Conservation (phyloP, 2,888 invertebrate species). For the Zootermopsis nevadensis region DNA sequence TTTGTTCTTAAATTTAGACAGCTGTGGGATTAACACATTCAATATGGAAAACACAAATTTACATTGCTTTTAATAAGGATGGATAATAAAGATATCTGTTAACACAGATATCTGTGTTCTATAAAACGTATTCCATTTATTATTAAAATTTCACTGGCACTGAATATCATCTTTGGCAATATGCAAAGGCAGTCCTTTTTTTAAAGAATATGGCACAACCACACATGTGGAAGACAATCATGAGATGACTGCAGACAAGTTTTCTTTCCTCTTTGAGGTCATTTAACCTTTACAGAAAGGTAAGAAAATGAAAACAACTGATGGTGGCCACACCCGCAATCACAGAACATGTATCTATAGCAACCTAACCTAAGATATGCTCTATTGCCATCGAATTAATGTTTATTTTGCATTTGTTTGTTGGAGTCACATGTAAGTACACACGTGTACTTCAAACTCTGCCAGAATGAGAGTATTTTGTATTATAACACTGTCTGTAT, state of each 20-base stretch:
- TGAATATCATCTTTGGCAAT: no score
- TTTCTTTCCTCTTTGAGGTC: not conserved
- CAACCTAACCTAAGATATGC: slow-evolving; percentile 37
- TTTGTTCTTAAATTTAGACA: no score
- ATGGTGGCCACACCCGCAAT: slow-evolving; percentile 17
- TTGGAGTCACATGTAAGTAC: not conserved
- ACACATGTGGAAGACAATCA: not conserved
- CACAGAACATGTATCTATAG: slow-evolving; percentile 7
- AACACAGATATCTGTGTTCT: no score
- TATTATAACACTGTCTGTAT: not conserved
- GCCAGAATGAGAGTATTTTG: not conserved
- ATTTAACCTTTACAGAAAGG: not conserved
- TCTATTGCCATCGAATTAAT: slow-evolving; percentile 36
- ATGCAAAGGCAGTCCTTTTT: no score
- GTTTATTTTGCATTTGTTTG: not conserved
- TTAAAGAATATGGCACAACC: no score
- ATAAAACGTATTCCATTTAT: no score
- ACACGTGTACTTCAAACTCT: not conserved
- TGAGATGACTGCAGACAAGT: not conserved
- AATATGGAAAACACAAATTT: no score
- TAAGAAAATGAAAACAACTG: not conserved
- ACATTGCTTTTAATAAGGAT: no score
- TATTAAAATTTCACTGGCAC: no score
- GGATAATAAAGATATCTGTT: no score
- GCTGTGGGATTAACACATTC: no score